These are phyloP conservation scores for Lasioglossum vierecki DNA, from an alignment of 2,888 invertebrate genomes.

Conservation along the genomic window DNA sequence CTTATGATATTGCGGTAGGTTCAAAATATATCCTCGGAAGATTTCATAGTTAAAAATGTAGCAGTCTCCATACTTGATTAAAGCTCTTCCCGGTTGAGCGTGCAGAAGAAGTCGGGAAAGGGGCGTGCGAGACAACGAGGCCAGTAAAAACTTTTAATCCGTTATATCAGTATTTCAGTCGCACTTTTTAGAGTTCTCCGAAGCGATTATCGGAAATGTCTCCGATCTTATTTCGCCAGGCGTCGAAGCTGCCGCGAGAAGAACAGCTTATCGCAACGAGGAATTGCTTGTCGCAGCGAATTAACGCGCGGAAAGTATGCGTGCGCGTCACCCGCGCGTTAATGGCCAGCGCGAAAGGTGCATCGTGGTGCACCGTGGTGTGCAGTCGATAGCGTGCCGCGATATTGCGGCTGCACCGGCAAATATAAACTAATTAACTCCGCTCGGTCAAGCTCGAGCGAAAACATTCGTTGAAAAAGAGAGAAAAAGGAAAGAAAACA, in stretches of 20 bases:
- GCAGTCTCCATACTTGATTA: neutral
- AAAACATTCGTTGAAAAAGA: neutral
- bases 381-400: constrained; percentile 33
- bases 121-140: no score
- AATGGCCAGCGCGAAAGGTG: constrained; percentile 65
- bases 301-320: constrained; percentile 62
- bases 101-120: neutral
- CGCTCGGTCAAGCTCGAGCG: no score
- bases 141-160: neutral
- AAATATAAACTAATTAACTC: constrained; percentile 74
- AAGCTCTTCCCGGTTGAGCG: neutral
- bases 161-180: neutral
- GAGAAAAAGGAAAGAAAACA: constrained; percentile 47
- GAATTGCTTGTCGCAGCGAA: constrained; percentile 64
- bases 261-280: constrained; percentile 33
- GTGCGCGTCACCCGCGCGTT: constrained; percentile 55
- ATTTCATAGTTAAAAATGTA: neutral
- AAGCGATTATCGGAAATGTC: constrained; percentile 29
- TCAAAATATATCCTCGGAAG: neutral
- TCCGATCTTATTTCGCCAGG: constrained; percentile 47
- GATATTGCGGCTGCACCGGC: constrained; percentile 55
- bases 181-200: neutral
- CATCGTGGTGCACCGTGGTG: neutral
- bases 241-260: constrained; percentile 40
- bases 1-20: neutral